These are phyloP conservation scores for Passer montanus DNA, from an alignment of 2,113 vertebrate species.

Conservation along the genomic window DNA sequence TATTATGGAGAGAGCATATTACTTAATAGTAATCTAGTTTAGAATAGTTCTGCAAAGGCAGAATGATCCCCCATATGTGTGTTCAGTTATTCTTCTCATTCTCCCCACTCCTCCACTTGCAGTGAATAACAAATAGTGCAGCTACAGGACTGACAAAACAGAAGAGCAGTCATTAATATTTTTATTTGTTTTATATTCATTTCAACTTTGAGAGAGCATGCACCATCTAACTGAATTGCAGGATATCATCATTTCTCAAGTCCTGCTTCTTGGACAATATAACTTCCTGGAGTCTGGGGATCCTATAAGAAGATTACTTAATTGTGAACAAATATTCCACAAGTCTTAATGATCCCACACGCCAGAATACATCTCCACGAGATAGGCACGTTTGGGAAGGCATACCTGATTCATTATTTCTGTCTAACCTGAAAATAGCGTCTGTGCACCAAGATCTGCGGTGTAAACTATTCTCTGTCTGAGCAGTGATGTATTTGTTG, in stretches of 20 bases:
- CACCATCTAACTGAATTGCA: neutral
- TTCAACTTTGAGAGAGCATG: neutral
- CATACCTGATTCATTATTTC: neutral
- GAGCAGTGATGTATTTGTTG: conserved; percentile 29
- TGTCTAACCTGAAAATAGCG: conserved; percentile 1
- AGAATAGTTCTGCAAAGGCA: neutral
- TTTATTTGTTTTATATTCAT: neutral
- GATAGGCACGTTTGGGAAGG: neutral
- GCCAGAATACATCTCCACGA: neutral
- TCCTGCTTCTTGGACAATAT: neutral
- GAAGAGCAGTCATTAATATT: neutral
- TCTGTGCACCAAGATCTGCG: neutral
- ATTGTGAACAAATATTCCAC: conserved; percentile 2
- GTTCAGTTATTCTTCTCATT: neutral
- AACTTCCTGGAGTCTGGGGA: neutral
- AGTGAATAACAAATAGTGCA: neutral
- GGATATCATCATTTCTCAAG: neutral
- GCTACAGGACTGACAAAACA: neutral
- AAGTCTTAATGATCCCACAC: neutral
- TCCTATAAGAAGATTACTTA: neutral
- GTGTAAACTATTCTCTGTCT: neutral
- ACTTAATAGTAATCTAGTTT: conserved; percentile 34
- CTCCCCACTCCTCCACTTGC: too few species aligned
- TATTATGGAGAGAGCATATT: conserved; percentile 10
- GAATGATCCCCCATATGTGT: neutral